Evolutionary conservation across 2,113 vertebrate genomes (phyloP).

Genomic region (Ammospiza nelsoni): DNA sequence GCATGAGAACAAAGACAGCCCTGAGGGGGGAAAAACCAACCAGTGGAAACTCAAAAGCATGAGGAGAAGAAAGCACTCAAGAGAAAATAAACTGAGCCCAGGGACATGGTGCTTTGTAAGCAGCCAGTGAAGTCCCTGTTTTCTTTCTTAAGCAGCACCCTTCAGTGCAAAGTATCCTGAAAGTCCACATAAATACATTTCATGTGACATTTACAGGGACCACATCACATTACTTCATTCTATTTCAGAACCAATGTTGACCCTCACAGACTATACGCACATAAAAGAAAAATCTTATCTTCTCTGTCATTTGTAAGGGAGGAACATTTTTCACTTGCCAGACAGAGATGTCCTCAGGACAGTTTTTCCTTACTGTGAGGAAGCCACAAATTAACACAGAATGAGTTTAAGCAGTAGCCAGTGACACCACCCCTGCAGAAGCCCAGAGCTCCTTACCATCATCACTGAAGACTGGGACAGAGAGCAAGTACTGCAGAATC

Average conservation of each 20-base stretch:
- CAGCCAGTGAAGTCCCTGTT: not conserved
- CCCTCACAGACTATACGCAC: not conserved
- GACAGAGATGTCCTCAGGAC: not conserved
- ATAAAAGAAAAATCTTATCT: not conserved
- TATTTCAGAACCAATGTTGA: not conserved
- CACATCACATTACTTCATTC: not conserved
- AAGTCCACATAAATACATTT: not conserved
- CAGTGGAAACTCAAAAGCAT: not conserved
- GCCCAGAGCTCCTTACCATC: constrained; percentile 80
- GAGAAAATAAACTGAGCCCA: not conserved
- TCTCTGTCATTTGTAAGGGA: not conserved
- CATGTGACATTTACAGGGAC: not conserved
- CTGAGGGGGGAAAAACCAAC: not conserved
- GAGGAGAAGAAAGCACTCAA: not conserved
- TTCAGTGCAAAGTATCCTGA: not conserved
- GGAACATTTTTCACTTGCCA: not conserved
- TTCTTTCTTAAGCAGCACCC: not conserved
- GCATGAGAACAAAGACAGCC: not conserved
- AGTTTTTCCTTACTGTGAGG: not conserved
- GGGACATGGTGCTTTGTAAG: not conserved
- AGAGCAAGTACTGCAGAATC: constrained; percentile 91
- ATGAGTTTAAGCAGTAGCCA: not conserved
- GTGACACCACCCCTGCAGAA: not conserved
- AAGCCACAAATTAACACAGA: not conserved
- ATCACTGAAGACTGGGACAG: constrained; percentile 87